Conservation (phyloP, 2,113 vertebrate genomes). For the Myotis davidii region DNA sequence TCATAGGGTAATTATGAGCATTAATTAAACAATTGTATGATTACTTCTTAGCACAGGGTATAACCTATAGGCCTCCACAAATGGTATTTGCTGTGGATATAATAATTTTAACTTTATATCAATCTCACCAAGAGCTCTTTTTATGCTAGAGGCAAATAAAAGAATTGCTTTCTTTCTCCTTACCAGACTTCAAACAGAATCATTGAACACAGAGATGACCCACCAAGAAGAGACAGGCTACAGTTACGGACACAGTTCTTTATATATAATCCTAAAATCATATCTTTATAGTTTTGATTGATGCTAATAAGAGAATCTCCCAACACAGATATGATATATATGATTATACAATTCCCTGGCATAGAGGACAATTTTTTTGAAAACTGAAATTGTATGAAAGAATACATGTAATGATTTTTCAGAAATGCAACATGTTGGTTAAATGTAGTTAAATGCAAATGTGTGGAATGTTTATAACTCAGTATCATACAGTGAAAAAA, state of each 20-base stretch:
- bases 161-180: neutral
- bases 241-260: neutral
- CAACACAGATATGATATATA: neutral
- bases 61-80: neutral
- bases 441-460: neutral
- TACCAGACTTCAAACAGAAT: neutral
- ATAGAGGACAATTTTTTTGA: conserved; percentile 26
- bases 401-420: neutral
- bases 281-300: conserved; percentile 30
- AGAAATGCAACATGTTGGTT: neutral
- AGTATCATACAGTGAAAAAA: neutral
- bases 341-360: neutral
- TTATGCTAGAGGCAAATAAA: neutral
- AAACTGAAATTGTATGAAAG: conserved; percentile 47
- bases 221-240: neutral
- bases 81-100: neutral
- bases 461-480: neutral
- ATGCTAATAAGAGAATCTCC: neutral
- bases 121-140: neutral
- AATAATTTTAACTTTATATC: conserved; percentile 28
- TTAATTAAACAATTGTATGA: neutral
- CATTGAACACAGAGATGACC: neutral
- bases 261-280: neutral
- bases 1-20: neutral
- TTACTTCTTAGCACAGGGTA: neutral